Base-by-base conservation (phyloP, 2,888 invertebrate species). In the Drosophila limbata region DNA sequence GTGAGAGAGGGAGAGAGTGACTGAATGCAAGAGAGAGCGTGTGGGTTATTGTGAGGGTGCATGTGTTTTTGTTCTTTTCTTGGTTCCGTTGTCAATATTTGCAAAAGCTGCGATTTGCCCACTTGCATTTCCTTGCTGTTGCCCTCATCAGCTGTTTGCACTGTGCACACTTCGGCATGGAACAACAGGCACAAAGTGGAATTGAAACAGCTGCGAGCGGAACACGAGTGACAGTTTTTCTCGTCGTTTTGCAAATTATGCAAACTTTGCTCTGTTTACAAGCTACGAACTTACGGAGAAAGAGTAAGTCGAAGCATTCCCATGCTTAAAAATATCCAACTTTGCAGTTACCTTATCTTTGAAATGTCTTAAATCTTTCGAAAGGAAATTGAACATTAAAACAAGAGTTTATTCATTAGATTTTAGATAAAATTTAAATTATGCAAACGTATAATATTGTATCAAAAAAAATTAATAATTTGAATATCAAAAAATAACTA, bases 51-150 rank as follows among this genome's bases (percentile, higher is more conserved):
- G 47, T 59, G 31, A 45, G 47, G 45, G 57, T 57, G 57, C 15
- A 44, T 31, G 10, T 28, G 11, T n/a, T 55, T 11, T 28, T 17
- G 25, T 61, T 61, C 45, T 45, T 52, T 28, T 56, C 19, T 47
- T 15, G 47, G n/a, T 44, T 40, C 33, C 60, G n/a, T 40, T 63
- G 74, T 71, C 65, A 78, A 75, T 78, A 74, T 77, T 79, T 74
- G 66, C 61, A 56, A 70, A 78, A 80, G 79, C 81, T 83, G 75
- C 72, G 69, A 61, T 51, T 64, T 50, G 67, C 63, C 69, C 85
- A 82, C 74, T 81, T 84, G 84, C 86, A 81, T 71, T 81, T 84
- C 81, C 79, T 64, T 64, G 52, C 60, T 60, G 37, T 59, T 35
- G 37, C 50, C 57, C 47, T 31, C 62, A 35, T 81, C 82, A 83